phyloP scores from a whole-genome alignment of 1,140 invertebrate species.

The Oncopodura yosiiana region DNA sequence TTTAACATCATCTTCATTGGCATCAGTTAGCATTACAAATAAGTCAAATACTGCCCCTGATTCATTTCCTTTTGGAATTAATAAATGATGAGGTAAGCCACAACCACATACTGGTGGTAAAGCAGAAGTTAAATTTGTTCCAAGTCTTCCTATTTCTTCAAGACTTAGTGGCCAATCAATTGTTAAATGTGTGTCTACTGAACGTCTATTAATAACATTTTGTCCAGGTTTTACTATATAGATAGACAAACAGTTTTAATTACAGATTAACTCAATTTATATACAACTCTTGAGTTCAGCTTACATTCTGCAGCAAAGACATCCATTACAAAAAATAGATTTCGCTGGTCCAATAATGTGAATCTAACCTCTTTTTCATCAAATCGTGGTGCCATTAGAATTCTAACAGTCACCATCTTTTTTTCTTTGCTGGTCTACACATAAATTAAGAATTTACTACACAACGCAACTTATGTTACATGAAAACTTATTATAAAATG shows the following conservation, averaged over 20 bases:
- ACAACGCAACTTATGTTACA: no score
- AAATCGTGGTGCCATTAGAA: conserved; percentile 17
- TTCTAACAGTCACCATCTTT: conserved; percentile 7
- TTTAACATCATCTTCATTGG: conserved; percentile 49
- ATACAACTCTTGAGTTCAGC: background rate
- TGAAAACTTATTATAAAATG: no score
- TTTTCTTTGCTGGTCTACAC: background rate
- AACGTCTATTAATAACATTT: conserved; percentile 48
- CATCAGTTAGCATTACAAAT: conserved; percentile 72
- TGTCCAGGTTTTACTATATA: conserved; percentile 43
- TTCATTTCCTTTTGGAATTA: conserved; percentile 60
- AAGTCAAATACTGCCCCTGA: conserved; percentile 58
- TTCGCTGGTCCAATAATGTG: conserved; percentile 4
- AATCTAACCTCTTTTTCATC: conserved; percentile 9
- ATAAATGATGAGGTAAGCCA: conserved; percentile 77
- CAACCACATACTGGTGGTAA: conserved; percentile 53
- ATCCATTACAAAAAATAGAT: conserved; percentile 8
- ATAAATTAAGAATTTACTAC: no score
- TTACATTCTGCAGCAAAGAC: background rate
- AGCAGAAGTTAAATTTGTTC: conserved; percentile 25
- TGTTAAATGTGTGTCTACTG: conserved; percentile 51
- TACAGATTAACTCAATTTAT: conserved; percentile 4
- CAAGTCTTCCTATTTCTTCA: conserved; percentile 45
- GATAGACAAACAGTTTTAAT: no score
- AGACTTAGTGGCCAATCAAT: conserved; percentile 56